phyloP scores from a whole-genome alignment of 1,140 invertebrate species.

The Ganaspis sp. region DNA sequence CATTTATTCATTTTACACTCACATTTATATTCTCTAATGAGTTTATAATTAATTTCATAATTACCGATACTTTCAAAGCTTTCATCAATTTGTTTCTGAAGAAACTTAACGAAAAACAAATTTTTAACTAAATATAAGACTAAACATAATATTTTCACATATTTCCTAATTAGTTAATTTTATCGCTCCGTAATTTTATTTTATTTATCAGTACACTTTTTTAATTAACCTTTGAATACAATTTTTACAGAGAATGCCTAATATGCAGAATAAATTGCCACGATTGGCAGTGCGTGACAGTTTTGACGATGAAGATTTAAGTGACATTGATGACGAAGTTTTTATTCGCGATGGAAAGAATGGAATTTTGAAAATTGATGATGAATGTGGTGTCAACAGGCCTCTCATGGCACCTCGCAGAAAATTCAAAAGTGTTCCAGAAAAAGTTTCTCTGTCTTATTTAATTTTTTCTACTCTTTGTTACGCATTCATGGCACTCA shows the following conservation, averaged over 20 bases:
- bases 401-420: slow-evolving; percentile 85
- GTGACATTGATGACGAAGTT: slow-evolving; percentile 86
- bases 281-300: slow-evolving; percentile 71
- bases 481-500: slow-evolving; percentile 79
- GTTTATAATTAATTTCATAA: not conserved
- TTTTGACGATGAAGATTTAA: slow-evolving; percentile 79
- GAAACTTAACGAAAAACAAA: too few species aligned
- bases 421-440: slow-evolving; percentile 75
- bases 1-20: too few species aligned
- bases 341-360: slow-evolving; percentile 85
- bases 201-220: too few species aligned
- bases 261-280: slow-evolving; percentile 59
- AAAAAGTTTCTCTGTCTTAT: slow-evolving; percentile 76
- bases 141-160: too few species aligned
- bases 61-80: too few species aligned
- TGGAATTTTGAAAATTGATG: slow-evolving; percentile 79
- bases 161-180: too few species aligned
- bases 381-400: slow-evolving; percentile 83
- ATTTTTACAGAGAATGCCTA: not conserved
- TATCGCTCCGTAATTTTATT: too few species aligned
- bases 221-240: too few species aligned
- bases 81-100: too few species aligned
- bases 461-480: slow-evolving; percentile 79
- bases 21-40: too few species aligned
- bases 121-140: too few species aligned